Evolutionary conservation across 2,888 invertebrate species (phyloP).

Genomic region (Slavum lentiscoides): DNA sequence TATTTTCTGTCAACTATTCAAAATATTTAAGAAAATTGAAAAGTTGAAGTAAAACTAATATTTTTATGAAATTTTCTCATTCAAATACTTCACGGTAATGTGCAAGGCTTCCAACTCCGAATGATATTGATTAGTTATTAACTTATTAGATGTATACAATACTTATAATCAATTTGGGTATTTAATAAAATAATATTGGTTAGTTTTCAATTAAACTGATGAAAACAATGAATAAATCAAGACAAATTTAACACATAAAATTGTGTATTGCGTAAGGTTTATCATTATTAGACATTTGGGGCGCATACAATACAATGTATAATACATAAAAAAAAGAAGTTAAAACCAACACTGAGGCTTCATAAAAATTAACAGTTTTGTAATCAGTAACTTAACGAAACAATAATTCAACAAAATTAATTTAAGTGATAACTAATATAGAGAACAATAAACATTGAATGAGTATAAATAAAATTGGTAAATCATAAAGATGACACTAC

Average conservation of each 20-base stretch:
- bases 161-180: too few species aligned
- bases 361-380: slow-evolving; percentile 49
- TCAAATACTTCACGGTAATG: too few species aligned
- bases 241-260: slow-evolving; percentile 22
- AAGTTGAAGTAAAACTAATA: too few species aligned
- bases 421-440: slow-evolving; percentile 38
- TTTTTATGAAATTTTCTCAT: too few species aligned
- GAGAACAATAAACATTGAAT: slow-evolving; percentile 36
- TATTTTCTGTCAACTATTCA: too few species aligned
- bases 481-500: slow-evolving; percentile 39
- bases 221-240: not conserved
- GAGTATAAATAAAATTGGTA: slow-evolving; percentile 24
- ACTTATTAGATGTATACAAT: too few species aligned
- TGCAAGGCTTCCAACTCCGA: too few species aligned
- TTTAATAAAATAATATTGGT: too few species aligned
- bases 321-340: slow-evolving; percentile 40
- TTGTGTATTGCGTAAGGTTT: slow-evolving; percentile 47
- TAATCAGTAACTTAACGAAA: slow-evolving; percentile 52
- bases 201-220: too few species aligned
- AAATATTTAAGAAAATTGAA: too few species aligned
- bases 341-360: slow-evolving; percentile 27
- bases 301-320: slow-evolving; percentile 52
- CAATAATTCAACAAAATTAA: slow-evolving; percentile 49
- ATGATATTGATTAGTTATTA: too few species aligned
- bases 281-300: slow-evolving; percentile 51